Evolutionary conservation across 2,888 invertebrate species (phyloP).

Genomic region (Zygaena filipendulae): DNA sequence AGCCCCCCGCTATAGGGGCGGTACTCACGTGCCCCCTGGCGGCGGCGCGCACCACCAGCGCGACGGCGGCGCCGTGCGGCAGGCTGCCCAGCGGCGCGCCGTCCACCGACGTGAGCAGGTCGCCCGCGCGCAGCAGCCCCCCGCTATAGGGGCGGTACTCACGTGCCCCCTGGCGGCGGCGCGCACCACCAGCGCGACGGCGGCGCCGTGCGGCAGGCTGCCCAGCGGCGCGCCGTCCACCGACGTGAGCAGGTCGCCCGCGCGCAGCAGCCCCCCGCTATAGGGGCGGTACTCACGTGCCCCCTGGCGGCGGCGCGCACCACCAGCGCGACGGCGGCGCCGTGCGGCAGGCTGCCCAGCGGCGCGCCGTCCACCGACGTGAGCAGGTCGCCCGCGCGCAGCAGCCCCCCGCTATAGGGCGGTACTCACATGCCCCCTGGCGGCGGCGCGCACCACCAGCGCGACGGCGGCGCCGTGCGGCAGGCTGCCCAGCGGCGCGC

Average conservation of each 20-base stretch:
- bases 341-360: conserved; percentile 86
- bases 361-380: conserved; percentile 91
- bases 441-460: conserved; percentile 87
- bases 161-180: conserved; percentile 91
- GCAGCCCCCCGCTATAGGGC: too few relatives aligned
- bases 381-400: conserved; percentile 93
- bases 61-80: conserved; percentile 93
- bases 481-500: conserved; percentile 79
- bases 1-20: too few relatives aligned
- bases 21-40: conserved; percentile 84
- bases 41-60: conserved; percentile 89
- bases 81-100: conserved; percentile 82
- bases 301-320: conserved; percentile 87
- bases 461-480: conserved; percentile 95
- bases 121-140: conserved; percentile 91
- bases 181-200: conserved; percentile 89
- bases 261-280: conserved; percentile 87
- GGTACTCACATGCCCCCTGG: conserved; percentile 88
- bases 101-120: conserved; percentile 95
- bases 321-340: conserved; percentile 93
- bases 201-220: conserved; percentile 89
- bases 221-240: conserved; percentile 89
- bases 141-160: too few relatives aligned
- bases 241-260: conserved; percentile 94
- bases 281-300: conserved; percentile 81